phyloP scores from a whole-genome alignment of 2,113 vertebrate genomes.

The Copsychus sechellarum region DNA sequence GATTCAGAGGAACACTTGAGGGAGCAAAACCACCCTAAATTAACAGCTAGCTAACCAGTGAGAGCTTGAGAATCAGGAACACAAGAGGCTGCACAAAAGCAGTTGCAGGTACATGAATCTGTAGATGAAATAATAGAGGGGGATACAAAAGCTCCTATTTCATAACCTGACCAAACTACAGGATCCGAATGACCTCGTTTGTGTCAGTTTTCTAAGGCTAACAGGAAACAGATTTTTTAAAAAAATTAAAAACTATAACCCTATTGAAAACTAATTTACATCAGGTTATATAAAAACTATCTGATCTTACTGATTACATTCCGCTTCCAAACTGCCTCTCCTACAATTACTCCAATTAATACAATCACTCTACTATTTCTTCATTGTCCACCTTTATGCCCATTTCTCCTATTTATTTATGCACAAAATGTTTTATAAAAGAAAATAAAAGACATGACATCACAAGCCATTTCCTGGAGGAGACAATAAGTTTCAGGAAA shows the following conservation, averaged over 20 bases:
- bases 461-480: fast-evolving
- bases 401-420: neutral
- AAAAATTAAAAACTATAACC: neutral
- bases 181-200: neutral
- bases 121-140: neutral
- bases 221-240: neutral
- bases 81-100: fast-evolving
- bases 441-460: neutral
- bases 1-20: neutral
- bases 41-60: neutral
- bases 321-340: neutral
- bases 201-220: neutral
- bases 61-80: neutral
- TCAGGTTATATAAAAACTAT: neutral
- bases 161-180: neutral
- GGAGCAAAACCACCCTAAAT: neutral
- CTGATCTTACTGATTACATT: neutral
- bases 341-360: neutral
- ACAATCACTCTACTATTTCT: neutral
- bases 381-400: neutral
- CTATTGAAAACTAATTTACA: neutral
- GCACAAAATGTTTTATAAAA: neutral
- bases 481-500: neutral
- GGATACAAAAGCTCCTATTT: neutral
- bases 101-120: neutral